phyloP scores from a whole-genome alignment of 2,888 invertebrate genomes.

The Aleiodes testaceus region DNA sequence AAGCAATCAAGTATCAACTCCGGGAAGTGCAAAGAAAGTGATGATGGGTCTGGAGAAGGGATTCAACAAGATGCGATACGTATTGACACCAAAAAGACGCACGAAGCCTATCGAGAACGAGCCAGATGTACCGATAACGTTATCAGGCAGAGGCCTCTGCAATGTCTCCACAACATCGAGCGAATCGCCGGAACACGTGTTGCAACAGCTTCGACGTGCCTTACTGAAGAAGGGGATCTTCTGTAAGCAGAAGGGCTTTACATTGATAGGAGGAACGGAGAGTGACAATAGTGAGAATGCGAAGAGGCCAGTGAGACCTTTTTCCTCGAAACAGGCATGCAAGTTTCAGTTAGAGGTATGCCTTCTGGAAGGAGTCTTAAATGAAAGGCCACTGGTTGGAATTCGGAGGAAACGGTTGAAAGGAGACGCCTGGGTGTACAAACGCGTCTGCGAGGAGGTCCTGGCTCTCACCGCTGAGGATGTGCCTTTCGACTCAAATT shows the following conservation, averaged over 20 bases:
- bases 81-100: slow-evolving; percentile 79
- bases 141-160: slow-evolving; percentile 77
- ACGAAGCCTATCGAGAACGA: slow-evolving; percentile 65
- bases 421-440: slow-evolving; percentile 88
- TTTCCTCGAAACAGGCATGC: slow-evolving; percentile 68
- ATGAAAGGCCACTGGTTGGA: slow-evolving; percentile 74
- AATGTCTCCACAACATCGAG: slow-evolving; percentile 83
- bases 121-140: slow-evolving; percentile 70
- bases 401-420: slow-evolving; percentile 83
- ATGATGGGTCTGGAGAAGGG: slow-evolving; percentile 82
- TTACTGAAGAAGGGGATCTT: slow-evolving; percentile 78
- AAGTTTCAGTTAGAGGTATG: slow-evolving; percentile 84
- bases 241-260: slow-evolving; percentile 81
- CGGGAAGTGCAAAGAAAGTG: slow-evolving; percentile 76
- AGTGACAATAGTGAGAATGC: slow-evolving; percentile 56
- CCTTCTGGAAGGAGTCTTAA: slow-evolving; percentile 72
- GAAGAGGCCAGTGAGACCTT: slow-evolving; percentile 54
- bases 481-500: slow-evolving; percentile 55
- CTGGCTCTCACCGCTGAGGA: slow-evolving; percentile 75
- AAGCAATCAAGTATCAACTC: slow-evolving; percentile 65
- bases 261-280: slow-evolving; percentile 79
- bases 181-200: slow-evolving; percentile 78
- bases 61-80: slow-evolving; percentile 79
- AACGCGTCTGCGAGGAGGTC: slow-evolving; percentile 84
- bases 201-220: slow-evolving; percentile 77